Evolutionary conservation across 2,113 vertebrate species (phyloP).

Genomic region (Eulacestoma nigropectus): DNA sequence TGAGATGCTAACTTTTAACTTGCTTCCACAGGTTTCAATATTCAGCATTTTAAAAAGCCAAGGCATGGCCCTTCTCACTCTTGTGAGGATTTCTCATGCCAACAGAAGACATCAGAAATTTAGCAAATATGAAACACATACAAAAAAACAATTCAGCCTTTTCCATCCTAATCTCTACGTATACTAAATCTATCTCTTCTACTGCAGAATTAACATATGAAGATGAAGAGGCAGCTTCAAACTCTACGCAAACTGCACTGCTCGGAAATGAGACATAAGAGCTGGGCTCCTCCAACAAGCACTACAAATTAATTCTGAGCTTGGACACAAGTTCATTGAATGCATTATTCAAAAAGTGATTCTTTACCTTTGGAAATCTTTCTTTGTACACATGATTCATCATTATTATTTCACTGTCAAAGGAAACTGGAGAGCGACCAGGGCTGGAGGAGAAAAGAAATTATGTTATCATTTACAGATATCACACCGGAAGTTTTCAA

Average conservation of each 20-base stretch:
- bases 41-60: not conserved
- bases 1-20: not conserved
- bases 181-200: not conserved
- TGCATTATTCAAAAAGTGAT: not conserved
- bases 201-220: not conserved
- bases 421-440: constrained; percentile 92
- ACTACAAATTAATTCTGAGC: not conserved
- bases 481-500: not conserved
- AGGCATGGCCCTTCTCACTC: not conserved
- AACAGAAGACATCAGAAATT: not conserved
- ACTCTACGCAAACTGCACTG: not conserved
- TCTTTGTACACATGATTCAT: constrained; percentile 99
- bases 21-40: not conserved
- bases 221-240: not conserved
- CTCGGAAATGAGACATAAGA: not conserved
- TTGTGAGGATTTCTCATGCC: not conserved
- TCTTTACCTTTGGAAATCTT: constrained; percentile 94
- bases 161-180: not conserved
- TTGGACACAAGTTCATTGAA: not conserved
- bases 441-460: constrained; percentile 78
- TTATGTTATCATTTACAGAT: not conserved
- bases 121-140: not conserved
- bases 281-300: not conserved
- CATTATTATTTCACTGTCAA: constrained; percentile 98
- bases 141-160: not conserved